Base-by-base conservation (phyloP, 2,797 vertebrate genomes). In the Morus bassanus region DNA sequence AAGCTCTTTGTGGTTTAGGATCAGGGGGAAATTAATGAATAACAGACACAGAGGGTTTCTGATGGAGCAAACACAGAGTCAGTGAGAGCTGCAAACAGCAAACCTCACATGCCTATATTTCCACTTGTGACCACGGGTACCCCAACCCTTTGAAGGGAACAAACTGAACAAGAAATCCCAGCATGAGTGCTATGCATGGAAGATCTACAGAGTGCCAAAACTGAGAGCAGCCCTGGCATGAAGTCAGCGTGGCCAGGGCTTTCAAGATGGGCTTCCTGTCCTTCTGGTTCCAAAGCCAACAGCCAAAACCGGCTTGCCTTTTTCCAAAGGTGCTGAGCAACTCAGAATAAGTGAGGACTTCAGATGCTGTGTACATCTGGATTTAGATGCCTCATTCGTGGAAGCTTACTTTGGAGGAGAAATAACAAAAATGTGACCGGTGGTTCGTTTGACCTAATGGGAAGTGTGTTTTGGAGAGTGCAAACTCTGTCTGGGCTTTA, bases 121-220 rank as follows among this genome's bases (percentile, higher is more conserved):
- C 19, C 19, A 30, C 17, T 13, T 54, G 65, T 54, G 67, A 33
- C 33, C 33, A 10, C 10, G 6, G 1, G 11, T 9, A 24, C 6
- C 43, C 18, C 28, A 76, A 9, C 7, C 8, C 6, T 2, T 2
- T 18, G 61, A 43, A 56, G 53, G 43, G 12, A 86, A 16, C 19
- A 31, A 61, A 10, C 9, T 10, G 51, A 63, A 51, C 4, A 46
- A 63, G 19, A 82, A 79, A 76, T 54, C 46, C 83, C 76, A 73
- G 46, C 21, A 22, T 0, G 2, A 54, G 33, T 16, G 27, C 18
- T 48, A 5, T 3, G 9, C 8, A 1, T 11, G 24, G 64, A 30
- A 59, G 13, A 48, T 9, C 15, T 16, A 41, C 9, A 11, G 53
- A 21, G 48, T 25, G 8, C 24, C 46, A 43, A 37, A 60, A 28